These are phyloP conservation scores for Eudyptes chrysolophus DNA, from an alignment of 2,113 vertebrate species.

Conservation along the genomic window DNA sequence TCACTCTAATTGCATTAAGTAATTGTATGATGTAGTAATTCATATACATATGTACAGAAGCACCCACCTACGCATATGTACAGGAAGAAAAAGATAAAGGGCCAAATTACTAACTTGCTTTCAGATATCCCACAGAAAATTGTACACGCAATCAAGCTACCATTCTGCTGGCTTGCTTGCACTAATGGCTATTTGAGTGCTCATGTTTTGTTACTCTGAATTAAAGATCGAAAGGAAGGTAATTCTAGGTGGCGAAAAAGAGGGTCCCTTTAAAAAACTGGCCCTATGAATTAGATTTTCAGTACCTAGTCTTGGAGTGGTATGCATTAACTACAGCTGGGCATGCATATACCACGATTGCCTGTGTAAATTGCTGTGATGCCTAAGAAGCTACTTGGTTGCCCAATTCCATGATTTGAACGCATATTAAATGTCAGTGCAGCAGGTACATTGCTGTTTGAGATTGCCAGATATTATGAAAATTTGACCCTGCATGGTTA, in stretches of 20 bases:
- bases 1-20: slow-evolving; percentile 43
- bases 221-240: slow-evolving; percentile 42
- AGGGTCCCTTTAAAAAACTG: background rate
- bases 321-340: background rate
- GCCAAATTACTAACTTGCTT: slow-evolving; percentile 60
- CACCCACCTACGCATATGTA: slow-evolving; percentile 26
- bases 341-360: background rate
- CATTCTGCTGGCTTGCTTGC: slow-evolving; percentile 44
- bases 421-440: background rate
- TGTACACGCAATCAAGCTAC: slow-evolving; percentile 35
- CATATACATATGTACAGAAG: background rate
- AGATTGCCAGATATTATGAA: background rate
- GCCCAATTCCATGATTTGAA: background rate
- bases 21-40: slow-evolving; percentile 45
- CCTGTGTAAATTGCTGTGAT: background rate
- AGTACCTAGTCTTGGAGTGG: background rate
- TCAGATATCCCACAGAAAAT: slow-evolving; percentile 41
- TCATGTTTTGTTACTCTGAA: slow-evolving; percentile 56
- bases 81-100: slow-evolving; percentile 42
- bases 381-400: background rate
- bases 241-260: slow-evolving; percentile 22
- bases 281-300: background rate
- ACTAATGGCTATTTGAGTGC: slow-evolving; percentile 53
- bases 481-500: background rate
- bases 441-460: background rate